Evolutionary conservation across 2,888 invertebrate species (phyloP).

Genomic region (Pseudolycoriella hygida): DNA sequence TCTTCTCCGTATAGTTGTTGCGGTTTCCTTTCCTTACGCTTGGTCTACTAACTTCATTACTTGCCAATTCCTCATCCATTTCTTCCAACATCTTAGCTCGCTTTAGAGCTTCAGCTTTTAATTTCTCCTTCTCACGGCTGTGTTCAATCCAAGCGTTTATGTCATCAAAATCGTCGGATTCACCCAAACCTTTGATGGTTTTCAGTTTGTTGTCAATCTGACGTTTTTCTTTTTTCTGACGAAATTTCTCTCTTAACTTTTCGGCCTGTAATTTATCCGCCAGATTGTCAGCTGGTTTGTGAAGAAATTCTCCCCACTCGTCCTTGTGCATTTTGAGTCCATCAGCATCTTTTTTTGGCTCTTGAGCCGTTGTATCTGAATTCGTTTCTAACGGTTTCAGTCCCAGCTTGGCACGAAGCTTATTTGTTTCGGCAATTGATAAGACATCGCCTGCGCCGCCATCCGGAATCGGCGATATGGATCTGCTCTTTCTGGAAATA

Average conservation of each 20-base stretch:
- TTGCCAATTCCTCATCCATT: constrained; percentile 87
- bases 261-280: constrained; percentile 56
- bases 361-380: constrained; percentile 18
- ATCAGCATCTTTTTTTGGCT: constrained; percentile 11
- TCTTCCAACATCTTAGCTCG: constrained; percentile 85
- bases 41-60: constrained; percentile 66
- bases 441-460: constrained; percentile 36
- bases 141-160: constrained; percentile 67
- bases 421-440: constrained; percentile 74
- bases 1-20: constrained; percentile 45
- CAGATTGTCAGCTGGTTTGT: constrained; percentile 66
- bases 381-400: constrained; percentile 73
- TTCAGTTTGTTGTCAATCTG: constrained; percentile 43
- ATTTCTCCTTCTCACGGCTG: constrained; percentile 54
- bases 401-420: constrained; percentile 79
- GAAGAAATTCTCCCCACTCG: constrained; percentile 65
- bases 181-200: constrained; percentile 35
- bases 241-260: constrained; percentile 61
- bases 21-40: constrained; percentile 41
- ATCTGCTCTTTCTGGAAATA: constrained; percentile 14
- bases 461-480: constrained; percentile 24
- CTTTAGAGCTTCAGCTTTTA: constrained; percentile 70
- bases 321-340: constrained; percentile 55
- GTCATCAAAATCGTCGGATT: constrained; percentile 59
- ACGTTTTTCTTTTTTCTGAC: constrained; percentile 52